phyloP scores from a whole-genome alignment of 2,797 vertebrate genomes.

The Syngnathus rostellatus region DNA sequence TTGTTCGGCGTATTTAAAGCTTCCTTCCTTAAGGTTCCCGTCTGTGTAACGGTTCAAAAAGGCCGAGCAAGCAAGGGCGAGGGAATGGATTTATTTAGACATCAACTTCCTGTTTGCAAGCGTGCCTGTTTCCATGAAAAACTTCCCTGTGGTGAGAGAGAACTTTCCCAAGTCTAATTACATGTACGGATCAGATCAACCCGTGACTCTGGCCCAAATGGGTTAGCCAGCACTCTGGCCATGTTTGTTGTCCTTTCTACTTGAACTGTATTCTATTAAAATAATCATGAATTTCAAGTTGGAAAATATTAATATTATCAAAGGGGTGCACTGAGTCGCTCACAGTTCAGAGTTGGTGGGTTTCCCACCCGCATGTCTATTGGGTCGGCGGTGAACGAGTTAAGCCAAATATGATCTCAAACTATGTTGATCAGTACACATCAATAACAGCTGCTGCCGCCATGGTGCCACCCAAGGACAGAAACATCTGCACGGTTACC shows the following conservation, averaged over 20 bases:
- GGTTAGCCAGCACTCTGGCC: slow-evolving; percentile 32
- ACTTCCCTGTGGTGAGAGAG: slow-evolving; percentile 48
- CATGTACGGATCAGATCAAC: slow-evolving; percentile 38
- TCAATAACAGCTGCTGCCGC: slow-evolving; percentile 45
- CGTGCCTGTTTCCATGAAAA: slow-evolving; percentile 56
- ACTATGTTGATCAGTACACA: slow-evolving; percentile 8
- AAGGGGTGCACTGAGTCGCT: no score
- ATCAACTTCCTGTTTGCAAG: slow-evolving; percentile 70
- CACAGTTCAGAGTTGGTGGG: no score
- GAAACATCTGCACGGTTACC: slow-evolving; percentile 58
- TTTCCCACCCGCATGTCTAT: no score
- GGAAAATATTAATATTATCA: background rate
- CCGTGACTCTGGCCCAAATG: slow-evolving; percentile 59
- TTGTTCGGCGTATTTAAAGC: slow-evolving; percentile 54
- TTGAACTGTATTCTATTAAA: slow-evolving; percentile 12
- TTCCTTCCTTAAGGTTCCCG: slow-evolving; percentile 44
- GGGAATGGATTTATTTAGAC: slow-evolving; percentile 62
- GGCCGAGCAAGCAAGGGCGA: slow-evolving; percentile 38
- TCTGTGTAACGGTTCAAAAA: slow-evolving; percentile 55
- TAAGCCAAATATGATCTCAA: slow-evolving; percentile 30
- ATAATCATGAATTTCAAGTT: slow-evolving; percentile 19
- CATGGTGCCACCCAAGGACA: slow-evolving; percentile 35
- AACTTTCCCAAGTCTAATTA: slow-evolving; percentile 69
- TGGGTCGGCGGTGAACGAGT: background rate
- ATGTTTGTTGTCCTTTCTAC: slow-evolving; percentile 37